Evolutionary conservation across 1,140 invertebrate species (phyloP).

Genomic region (Drosophila tani): DNA sequence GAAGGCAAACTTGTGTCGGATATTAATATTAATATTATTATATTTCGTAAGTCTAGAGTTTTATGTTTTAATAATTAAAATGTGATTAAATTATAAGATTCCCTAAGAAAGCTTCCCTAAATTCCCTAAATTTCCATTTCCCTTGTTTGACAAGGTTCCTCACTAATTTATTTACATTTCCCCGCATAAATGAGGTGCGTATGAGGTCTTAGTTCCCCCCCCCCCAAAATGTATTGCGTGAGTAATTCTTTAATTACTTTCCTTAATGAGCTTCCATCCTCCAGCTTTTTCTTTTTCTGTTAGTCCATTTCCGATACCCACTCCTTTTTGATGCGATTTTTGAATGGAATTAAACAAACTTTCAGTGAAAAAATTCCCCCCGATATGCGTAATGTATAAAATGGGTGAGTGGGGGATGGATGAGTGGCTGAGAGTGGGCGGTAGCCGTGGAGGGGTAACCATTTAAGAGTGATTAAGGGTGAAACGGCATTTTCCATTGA

Average conservation of each 20-base stretch:
- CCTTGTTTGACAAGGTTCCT: no score
- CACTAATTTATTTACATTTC: not conserved
- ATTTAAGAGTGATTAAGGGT: conserved; percentile 57
- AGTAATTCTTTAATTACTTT: conserved; percentile 9
- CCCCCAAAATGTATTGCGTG: not conserved
- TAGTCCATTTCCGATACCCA: conserved; percentile 1
- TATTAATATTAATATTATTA: no score
- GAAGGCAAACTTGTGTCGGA: no score
- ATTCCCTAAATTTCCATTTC: no score
- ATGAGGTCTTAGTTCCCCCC: not conserved
- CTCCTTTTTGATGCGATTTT: not conserved
- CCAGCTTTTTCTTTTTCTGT: not conserved
- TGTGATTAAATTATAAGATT: no score
- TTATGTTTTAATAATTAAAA: no score
- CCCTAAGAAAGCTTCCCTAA: no score
- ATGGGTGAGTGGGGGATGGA: conserved; percentile 3
- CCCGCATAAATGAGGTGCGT: not conserved
- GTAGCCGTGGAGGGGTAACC: conserved; percentile 13
- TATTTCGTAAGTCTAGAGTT: no score
- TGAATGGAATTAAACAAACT: conserved; percentile 25
- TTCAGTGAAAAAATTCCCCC: conserved; percentile 9
- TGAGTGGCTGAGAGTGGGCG: conserved; percentile 9
- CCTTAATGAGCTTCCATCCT: not conserved
- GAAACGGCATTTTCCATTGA: conserved; percentile 60
- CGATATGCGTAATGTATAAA: conserved; percentile 24